Base-by-base conservation (phyloP, 2,888 invertebrate genomes). In the Kryphioiulus occultus region DNA sequence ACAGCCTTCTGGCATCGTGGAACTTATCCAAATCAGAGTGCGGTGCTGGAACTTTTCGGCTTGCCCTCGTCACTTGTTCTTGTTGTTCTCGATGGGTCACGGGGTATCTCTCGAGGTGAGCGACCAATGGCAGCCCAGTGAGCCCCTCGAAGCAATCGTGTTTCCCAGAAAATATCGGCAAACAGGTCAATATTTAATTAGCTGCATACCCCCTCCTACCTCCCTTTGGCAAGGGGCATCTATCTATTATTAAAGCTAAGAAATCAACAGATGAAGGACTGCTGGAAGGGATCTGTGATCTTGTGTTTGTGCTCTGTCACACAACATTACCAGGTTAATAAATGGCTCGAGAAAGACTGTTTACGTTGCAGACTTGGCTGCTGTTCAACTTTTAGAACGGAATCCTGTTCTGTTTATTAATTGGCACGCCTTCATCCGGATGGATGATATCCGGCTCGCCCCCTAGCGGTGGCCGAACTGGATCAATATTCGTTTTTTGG, bases 101-200 rank as follows among this genome's bases (percentile, higher is more conserved):
- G n/a, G 59, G n/a, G 3, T n/a, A 59, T n/a, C n/a, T n/a, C 59
- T 59, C 22, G n/a, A 59, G 59, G n/a, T 59, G 22, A 19, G n/a
- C 59, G 59, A n/a, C 59, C 59, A 59, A 59, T 59, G 59, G 59
- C 3, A 59, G 47, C 7, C 17, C 2, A 47, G 47, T 47, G 47
- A 17, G 17, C 9, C 17, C 17, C 17, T n/a, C 7, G n/a, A 5
- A 59, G 59, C n/a, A 7, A n/a, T 59, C 22, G 59, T 22, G 59
- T 59, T 59, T 59, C 59, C 19, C 59, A 2, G 19, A n/a, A n/a
- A 59, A 59, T 59, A 59, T 59, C 15, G 59, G n/a, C 59, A 59
- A 59, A 59, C 59, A 59, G 59, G 59, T 59, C 59, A 59, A 59
- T 59, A 59, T 59, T 59, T 59, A n/a, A 59, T 59, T 59, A 59